Conservation (phyloP, 1,140 invertebrate species). For the Brachionus paranguensis region DNA sequence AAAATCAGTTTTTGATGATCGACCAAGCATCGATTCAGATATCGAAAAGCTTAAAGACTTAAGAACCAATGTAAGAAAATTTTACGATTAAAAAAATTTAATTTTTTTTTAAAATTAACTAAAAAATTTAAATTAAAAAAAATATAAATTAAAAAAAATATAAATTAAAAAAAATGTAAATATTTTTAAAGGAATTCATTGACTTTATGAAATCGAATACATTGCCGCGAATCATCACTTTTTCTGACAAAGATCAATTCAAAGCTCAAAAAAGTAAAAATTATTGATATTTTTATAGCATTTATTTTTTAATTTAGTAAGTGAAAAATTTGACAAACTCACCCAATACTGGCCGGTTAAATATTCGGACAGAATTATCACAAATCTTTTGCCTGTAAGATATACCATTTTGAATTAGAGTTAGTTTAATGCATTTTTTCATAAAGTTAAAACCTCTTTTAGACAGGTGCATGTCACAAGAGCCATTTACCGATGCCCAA, state of each 20-base stretch:
- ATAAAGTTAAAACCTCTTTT: neutral
- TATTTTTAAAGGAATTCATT: conserved; percentile 71
- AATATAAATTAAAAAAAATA: too few relatives aligned
- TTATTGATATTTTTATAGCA: neutral
- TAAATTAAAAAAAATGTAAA: too few relatives aligned
- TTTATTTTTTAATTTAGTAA: conserved; percentile 54
- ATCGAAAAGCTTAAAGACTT: conserved; percentile 90
- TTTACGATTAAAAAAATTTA: too few relatives aligned
- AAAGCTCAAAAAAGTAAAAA: conserved; percentile 46
- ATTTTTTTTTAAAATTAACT: neutral
- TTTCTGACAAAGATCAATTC: conserved; percentile 41
- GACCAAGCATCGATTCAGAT: conserved; percentile 86
- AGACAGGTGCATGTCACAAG: neutral
- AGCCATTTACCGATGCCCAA: conserved; percentile 11
- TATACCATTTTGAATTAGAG: neutral
- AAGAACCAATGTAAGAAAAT: conserved; percentile 49
- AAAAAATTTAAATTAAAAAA: conserved; percentile 8
- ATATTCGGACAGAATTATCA: conserved; percentile 79
- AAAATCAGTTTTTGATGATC: conserved; percentile 83
- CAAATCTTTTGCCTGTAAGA: conserved; percentile 73
- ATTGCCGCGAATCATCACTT: conserved; percentile 61
- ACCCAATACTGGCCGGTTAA: conserved; percentile 88
- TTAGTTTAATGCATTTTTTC: neutral
- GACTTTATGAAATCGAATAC: conserved; percentile 77
- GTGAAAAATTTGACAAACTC: conserved; percentile 66